Evolutionary conservation across 53 echinoderm and acorn worm genomes (phyloP), one percentile per base, ranked within the genome.

Genomic region (Stichopus horrens): DNA sequence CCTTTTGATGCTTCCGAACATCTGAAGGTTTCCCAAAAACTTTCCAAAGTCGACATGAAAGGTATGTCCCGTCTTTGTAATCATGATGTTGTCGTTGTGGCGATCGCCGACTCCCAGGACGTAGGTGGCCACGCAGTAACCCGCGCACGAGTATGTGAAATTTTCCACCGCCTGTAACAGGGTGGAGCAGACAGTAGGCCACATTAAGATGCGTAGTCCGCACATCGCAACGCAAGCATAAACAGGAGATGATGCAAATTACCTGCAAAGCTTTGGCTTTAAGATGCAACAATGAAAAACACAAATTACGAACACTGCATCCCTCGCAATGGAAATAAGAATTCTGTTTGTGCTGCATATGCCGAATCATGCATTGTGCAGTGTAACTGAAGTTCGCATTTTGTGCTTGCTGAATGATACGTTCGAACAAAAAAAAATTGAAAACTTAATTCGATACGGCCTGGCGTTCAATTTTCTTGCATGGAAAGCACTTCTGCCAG

Each of bases 61-160:
- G 96, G 96, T 98, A 91, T 99, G 99, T 75, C 99, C 99, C 0
- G 96, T 96, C 87, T 94, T 92, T 0, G 94, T 94, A 51, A 99
- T 96, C 99, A 99, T 99, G 92, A 99, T 99, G 90, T 99, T 99
- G 85, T 99, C 99, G 90, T 99, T 99, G 60, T 99, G 99, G 37
- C 99, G 90, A 86, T 99, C 99, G 37, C 99, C 99, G 16, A 99
- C 93, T 11, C 99, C 99, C 0, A 99, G 92, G 6, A 99, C 99
- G 66, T 99, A 99, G 21, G 99, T 99, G 13, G 99, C 99, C 55
- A 99, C 99, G 57, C 99, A 99, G 94, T 99, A 99, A 5, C 99
- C 99, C 13, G 99, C 99, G 86, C 97, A 97, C 23, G 97, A 97
- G 91, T 90, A 97, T 7, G 95, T 97, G 86, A 97, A 97, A 86